Evolutionary conservation across 2,113 vertebrate genomes (phyloP), one percentile per base, ranked within the genome.

Genomic region (Cryptomyrus ogoouensis): DNA sequence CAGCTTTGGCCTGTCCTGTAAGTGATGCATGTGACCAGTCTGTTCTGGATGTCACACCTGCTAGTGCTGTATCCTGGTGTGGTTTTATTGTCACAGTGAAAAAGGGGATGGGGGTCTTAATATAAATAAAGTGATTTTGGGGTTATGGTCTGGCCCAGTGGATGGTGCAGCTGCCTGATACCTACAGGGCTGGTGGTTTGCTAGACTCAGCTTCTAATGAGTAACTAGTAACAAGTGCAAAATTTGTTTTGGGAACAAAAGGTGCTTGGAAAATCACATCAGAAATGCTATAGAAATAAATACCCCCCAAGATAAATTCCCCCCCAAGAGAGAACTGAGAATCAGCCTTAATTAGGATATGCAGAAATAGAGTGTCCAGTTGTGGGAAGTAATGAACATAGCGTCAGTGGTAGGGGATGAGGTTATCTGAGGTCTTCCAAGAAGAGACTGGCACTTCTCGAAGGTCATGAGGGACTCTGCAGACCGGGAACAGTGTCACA

Each of bases 1-100:
- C 50, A 0, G n/a, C 9, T 97, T 96, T n/a, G 95, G 96, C 88
- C 58, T 96, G 87, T 96, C 96, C 91, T 97, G 96, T 97, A 92
- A 93, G 96, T 95, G n/a, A 6, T 89, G 13, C 52, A 7, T 42
- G 1, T n/a, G 2, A 56, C 27, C 52, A 5, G 53, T n/a, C 8
- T 53, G 12, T 5, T 42, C 52, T 58, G 85, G 10, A 53, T 35
- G 17, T 42, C 74, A 87, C 49, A 53, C 17, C 6, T 87, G 85
- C 24, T 4, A 35, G 1, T 35, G 27, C 49, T 77, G 70, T 77
- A 15, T 10, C 62, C 17, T 13, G 7, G 49, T 8, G 9, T 85
- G 13, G 46, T 77, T 80, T 80, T 19, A 15, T 42, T 15, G 70
- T 19, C 74, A 39, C 35, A 77, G 70, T 2, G 42, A 44, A 83